These are phyloP conservation scores for Arctocebus calabarensis DNA, from an alignment of 2,797 vertebrate genomes.

Conservation along the genomic window DNA sequence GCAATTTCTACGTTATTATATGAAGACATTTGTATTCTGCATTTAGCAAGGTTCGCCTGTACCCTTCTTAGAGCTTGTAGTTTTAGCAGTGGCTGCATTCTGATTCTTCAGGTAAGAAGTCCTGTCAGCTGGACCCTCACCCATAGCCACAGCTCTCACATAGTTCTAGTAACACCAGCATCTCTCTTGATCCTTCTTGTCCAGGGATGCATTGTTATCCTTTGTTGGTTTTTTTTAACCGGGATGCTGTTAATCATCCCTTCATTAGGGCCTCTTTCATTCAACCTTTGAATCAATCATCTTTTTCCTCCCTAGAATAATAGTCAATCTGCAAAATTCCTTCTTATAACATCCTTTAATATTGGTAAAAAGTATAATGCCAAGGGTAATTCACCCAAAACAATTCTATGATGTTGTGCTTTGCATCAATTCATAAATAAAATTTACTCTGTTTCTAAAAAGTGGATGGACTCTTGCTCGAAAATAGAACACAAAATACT, in stretches of 20 bases:
- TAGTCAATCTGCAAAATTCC: neutral
- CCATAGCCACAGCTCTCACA: neutral
- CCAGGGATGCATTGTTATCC: neutral
- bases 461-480: neutral
- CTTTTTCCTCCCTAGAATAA: neutral
- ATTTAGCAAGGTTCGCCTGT: too few species aligned
- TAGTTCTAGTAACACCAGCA: neutral
- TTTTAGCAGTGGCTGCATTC: neutral
- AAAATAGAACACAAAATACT: neutral
- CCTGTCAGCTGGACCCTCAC: neutral
- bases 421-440: neutral
- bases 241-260: neutral
- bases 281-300: neutral
- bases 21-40: too few species aligned
- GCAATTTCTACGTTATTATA: too few species aligned
- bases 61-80: too few species aligned
- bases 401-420: neutral
- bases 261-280: neutral
- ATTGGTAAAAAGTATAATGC: neutral
- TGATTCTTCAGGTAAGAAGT: neutral
- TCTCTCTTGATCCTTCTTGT: neutral
- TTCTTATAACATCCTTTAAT: neutral
- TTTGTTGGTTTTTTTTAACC: neutral
- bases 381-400: neutral
- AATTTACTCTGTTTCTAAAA: neutral